Conservation (phyloP, 1,140 invertebrate species). For the Macrosteles quadrilineatus region DNA sequence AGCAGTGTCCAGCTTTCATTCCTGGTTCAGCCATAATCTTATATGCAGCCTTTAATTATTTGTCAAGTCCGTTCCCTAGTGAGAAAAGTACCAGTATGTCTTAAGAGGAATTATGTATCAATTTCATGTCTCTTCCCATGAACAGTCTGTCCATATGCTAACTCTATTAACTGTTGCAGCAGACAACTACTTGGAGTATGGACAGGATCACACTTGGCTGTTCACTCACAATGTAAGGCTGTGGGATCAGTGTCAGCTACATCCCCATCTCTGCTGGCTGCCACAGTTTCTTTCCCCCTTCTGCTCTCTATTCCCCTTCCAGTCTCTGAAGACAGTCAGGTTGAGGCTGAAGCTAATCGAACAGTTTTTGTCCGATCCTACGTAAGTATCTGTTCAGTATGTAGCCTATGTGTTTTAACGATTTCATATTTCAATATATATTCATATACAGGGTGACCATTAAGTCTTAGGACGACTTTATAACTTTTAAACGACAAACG, state of each 20-base stretch:
- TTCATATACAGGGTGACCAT: not conserved
- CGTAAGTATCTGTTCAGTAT: conserved; percentile 62
- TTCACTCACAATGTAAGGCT: conserved; percentile 81
- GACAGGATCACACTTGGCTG: conserved; percentile 72
- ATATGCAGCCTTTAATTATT: too few relatives aligned
- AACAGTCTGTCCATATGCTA: too few relatives aligned
- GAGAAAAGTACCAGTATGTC: too few relatives aligned
- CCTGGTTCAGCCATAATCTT: too few relatives aligned
- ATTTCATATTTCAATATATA: conserved; percentile 22
- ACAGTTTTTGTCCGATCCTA: conserved; percentile 67
- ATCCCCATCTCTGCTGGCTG: conserved; percentile 72
- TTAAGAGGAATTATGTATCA: too few relatives aligned
- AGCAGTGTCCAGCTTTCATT: too few relatives aligned
- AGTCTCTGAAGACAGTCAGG: conserved; percentile 83
- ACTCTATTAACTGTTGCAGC: too few relatives aligned
- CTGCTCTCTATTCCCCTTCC: conserved; percentile 83
- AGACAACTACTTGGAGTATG: conserved; percentile 75
- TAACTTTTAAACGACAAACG: too few relatives aligned
- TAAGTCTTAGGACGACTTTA: too few relatives aligned
- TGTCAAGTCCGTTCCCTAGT: too few relatives aligned
- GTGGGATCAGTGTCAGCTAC: conserved; percentile 75
- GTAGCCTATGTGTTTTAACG: too few relatives aligned
- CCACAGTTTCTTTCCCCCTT: conserved; percentile 72
- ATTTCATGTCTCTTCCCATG: too few relatives aligned
- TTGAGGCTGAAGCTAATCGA: conserved; percentile 71